Conservation (phyloP, 2,888 invertebrate genomes). For the Drosophila macrospina region DNA sequence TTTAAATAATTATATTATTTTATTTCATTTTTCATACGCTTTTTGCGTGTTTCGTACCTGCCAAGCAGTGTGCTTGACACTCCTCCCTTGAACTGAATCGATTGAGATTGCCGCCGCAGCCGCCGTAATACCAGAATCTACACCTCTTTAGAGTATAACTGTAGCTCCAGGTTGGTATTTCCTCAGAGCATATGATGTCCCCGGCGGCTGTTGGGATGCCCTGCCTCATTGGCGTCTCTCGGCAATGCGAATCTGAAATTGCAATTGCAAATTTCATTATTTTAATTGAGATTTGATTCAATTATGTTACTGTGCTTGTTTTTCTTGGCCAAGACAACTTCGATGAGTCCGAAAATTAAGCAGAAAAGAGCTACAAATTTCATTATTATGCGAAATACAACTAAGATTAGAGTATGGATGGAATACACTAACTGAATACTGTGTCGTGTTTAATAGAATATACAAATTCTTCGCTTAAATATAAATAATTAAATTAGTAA, state of each 20-base stretch:
- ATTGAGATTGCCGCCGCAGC: slow-evolving; percentile 13
- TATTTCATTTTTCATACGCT: not conserved
- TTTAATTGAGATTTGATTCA: not conserved
- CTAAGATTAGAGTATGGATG: not conserved
- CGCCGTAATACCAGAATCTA: not conserved
- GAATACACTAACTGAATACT: no score
- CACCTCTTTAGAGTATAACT: not conserved
- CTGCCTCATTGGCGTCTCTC: not conserved
- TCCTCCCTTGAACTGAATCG: not conserved
- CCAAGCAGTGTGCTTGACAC: not conserved
- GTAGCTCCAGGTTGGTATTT: slow-evolving; percentile 2
- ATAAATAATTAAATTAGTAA: not conserved
- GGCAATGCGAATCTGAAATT: not conserved
- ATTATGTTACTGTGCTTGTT: not conserved
- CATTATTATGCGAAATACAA: not conserved
- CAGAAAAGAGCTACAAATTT: not conserved
- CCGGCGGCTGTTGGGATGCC: not conserved
- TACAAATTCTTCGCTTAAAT: no score
- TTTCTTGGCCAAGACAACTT: not conserved
- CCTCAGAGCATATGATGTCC: not conserved
- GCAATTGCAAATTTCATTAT: no score
- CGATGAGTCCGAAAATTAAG: not conserved
- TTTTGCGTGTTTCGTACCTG: no score
- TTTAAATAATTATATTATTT: not conserved
- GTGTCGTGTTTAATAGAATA: no score